Percentiles rank a stretch among this genome's conserved stretches.
These are phyloP conservation scores for Probosciger aterrimus DNA, from an alignment of 2,113 vertebrate genomes.

Conservation along the genomic window DNA sequence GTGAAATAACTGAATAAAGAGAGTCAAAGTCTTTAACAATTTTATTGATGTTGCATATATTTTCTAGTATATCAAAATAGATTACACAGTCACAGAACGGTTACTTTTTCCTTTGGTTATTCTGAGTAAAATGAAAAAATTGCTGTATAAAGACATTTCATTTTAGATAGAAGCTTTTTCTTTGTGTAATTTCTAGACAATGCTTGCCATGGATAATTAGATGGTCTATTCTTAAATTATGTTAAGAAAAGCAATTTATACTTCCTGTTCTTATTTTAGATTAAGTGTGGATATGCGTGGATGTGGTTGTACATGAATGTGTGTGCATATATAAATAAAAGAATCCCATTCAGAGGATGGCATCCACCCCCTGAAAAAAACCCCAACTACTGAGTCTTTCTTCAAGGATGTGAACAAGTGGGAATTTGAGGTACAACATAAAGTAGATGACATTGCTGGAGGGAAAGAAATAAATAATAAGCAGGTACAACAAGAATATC, in stretches of 20 bases:
- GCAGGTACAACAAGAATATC: neutral
- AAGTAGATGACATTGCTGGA: neutral
- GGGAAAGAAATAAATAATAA: conserved; percentile 7
- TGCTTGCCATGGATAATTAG: neutral
- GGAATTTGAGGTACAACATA: neutral
- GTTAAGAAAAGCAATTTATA: neutral
- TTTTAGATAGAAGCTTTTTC: neutral
- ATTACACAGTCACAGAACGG: neutral
- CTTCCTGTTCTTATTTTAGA: neutral
- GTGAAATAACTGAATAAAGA: neutral
- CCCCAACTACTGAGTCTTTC: neutral
- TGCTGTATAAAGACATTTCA: neutral
- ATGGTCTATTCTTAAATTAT: neutral
- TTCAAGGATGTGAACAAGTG: neutral
- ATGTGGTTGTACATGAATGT: neutral
- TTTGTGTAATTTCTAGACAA: neutral
- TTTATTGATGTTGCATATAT: neutral
- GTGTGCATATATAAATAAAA: neutral
- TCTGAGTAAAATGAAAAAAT: neutral
- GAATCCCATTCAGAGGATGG: neutral
- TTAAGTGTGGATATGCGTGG: neutral
- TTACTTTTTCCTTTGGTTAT: neutral
- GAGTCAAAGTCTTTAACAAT: neutral
- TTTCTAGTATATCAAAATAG: neutral
- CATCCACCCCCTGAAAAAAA: neutral